These are phyloP conservation scores for Andrena haemorrhoa DNA, from an alignment of 2,888 invertebrate species.

Conservation along the genomic window DNA sequence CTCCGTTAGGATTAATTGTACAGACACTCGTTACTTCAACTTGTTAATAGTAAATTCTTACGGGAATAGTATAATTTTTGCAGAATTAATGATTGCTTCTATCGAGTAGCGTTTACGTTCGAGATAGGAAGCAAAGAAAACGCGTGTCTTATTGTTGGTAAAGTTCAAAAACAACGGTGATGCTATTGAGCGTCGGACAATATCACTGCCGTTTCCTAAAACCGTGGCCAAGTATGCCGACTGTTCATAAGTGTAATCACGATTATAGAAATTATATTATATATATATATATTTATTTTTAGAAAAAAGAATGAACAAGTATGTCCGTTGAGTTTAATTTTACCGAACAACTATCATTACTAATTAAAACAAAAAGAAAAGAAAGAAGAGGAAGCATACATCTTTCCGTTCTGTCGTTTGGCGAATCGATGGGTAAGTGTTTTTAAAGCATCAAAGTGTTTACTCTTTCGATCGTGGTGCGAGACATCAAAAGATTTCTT, in stretches of 20 bases:
- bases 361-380: neutral
- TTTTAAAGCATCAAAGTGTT: slow-evolving; percentile 24
- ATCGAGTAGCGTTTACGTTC: slow-evolving; percentile 40
- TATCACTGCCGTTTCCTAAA: slow-evolving; percentile 57
- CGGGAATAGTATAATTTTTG: slow-evolving; percentile 67
- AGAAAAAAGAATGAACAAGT: slow-evolving; percentile 26
- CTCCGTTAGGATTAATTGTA: slow-evolving; percentile 66
- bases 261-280: slow-evolving; percentile 71
- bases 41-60: slow-evolving; percentile 61
- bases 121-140: slow-evolving; percentile 41
- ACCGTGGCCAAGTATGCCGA: slow-evolving; percentile 48
- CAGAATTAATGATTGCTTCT: slow-evolving; percentile 46
- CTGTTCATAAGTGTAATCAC: slow-evolving; percentile 57
- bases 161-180: slow-evolving; percentile 35
- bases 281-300: slow-evolving; percentile 55
- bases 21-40: slow-evolving; percentile 61
- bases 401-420: slow-evolving; percentile 35
- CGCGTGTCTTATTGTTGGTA: slow-evolving; percentile 38
- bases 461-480: slow-evolving; percentile 24
- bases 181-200: slow-evolving; percentile 50
- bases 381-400: slow-evolving; percentile 1
- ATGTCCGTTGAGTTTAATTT: slow-evolving; percentile 46
- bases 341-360: slow-evolving; percentile 24
- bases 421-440: slow-evolving; percentile 39
- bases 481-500: slow-evolving; percentile 21